Percentiles rank a stretch among this genome's conserved stretches.
phyloP scores from a whole-genome alignment of 2,888 invertebrate species.

The Ochropacha duplaris region DNA sequence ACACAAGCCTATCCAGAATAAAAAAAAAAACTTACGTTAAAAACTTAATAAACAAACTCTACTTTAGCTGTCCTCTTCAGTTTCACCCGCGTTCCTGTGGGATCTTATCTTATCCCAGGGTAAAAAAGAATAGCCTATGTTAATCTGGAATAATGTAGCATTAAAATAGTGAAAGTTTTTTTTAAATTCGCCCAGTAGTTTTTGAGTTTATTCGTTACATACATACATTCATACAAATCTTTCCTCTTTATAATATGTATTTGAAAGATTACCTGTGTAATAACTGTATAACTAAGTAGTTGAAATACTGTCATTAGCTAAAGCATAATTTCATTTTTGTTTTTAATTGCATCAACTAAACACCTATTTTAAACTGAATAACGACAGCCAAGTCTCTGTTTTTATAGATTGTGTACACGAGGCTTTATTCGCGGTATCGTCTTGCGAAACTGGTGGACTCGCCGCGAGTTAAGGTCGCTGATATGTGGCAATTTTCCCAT shows the following conservation, averaged over 20 bases:
- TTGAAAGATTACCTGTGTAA: background rate
- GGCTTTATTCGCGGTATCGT: conserved; percentile 50
- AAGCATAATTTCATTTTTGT: background rate
- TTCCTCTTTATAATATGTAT: no score
- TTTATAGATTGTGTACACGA: conserved; percentile 36
- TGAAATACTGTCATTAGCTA: background rate
- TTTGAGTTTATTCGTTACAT: no score
- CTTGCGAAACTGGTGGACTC: conserved; percentile 69
- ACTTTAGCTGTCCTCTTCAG: no score
- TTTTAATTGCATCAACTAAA: no score
- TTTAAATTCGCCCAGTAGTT: no score
- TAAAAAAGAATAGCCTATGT: no score
- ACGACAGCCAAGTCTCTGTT: background rate
- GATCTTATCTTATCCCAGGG: no score
- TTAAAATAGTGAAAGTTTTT: no score
- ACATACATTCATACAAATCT: no score
- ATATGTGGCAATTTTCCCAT: conserved; percentile 81
- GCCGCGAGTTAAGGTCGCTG: conserved; percentile 72
- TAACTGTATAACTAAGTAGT: background rate
- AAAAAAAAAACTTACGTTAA: background rate
- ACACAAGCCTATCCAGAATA: no score
- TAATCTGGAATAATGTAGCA: no score
- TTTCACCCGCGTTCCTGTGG: no score
- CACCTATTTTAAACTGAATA: background rate
- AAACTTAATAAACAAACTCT: conserved; percentile 6